phyloP scores from a whole-genome alignment of 2,888 invertebrate species.

The Troglohyphantes excavatus region DNA sequence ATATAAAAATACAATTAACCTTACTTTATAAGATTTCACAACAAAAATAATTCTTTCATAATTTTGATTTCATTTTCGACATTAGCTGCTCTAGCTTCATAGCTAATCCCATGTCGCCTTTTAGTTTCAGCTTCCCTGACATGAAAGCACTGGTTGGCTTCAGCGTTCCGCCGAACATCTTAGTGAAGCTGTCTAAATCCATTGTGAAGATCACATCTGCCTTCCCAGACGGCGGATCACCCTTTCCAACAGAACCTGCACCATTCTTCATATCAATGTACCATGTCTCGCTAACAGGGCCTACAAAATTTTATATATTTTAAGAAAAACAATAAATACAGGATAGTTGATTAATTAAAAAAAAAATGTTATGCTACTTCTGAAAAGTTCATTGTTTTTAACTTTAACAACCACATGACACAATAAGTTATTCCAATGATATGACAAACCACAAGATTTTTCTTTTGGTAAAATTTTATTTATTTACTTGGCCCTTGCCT shows the following conservation, averaged over 20 bases:
- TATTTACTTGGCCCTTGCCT: no score
- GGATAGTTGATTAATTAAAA: no score
- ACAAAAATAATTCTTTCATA: slow-evolving; percentile 37
- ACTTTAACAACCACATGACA: no score
- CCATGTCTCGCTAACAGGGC: slow-evolving; percentile 80
- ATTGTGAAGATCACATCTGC: slow-evolving; percentile 83
- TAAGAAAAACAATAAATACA: no score
- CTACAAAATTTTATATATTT: no score
- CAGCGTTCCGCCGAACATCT: slow-evolving; percentile 84
- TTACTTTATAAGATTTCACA: not conserved
- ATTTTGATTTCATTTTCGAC: slow-evolving; percentile 80
- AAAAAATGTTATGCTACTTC: no score
- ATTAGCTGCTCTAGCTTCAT: slow-evolving; percentile 84
- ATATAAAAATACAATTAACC: slow-evolving; percentile 35
- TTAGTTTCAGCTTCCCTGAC: slow-evolving; percentile 84
- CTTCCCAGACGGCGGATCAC: slow-evolving; percentile 81
- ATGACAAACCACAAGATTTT: no score
- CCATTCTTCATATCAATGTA: slow-evolving; percentile 84
- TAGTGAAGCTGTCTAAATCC: slow-evolving; percentile 83
- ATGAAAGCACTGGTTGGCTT: slow-evolving; percentile 84
- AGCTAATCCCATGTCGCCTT: slow-evolving; percentile 84
- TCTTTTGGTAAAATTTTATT: no score
- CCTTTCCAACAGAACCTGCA: slow-evolving; percentile 82
- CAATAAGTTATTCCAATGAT: no score
- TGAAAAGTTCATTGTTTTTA: no score